Base-by-base conservation (phyloP, 2,888 invertebrate genomes). In the Trichopoda pennipes region DNA sequence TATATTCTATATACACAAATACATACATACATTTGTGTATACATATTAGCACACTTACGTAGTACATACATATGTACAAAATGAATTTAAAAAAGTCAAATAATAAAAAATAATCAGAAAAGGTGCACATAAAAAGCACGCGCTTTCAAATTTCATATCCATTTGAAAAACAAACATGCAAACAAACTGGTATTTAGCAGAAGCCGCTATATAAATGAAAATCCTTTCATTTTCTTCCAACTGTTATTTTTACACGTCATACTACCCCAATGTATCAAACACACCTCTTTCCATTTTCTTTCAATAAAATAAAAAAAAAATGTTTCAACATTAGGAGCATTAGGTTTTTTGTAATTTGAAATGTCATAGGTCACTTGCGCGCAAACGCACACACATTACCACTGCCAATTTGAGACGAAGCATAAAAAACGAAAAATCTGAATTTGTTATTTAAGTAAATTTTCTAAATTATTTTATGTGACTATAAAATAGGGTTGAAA, bases 401-500 rank as follows among this genome's bases (percentile, higher is more conserved):
- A 55, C 38, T 38, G 38, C 56, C 21, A 47, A 47, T 23, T 21
- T 7, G 42, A 16, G 42, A 14, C 9, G 47, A 74, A 47, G 55
- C 63, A 64, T 56, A 47, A 47, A 35, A 47, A 23, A n/a, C n/a
- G 16, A 44, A 42, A 35, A 66, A 63, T 49, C 63, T 69, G 17
- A 69, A 61, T 51, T 10, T n/a, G 23, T 56, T 68, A 44, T 66
- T 49, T 51, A 47, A 21, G 8, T 6, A 49, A 66, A 69, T 63
- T 55, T 55, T 14, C n/a, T n/a, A n/a, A n/a, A n/a, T n/a, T 21
- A 32, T 32, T 38, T 53, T 42, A 21, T 14, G n/a, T 17, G 17
- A n/a, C 23, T 58, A 64, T 53, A 70, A 81, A 81, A 56, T 76
- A 80, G 84, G 84, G 84, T 81, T 81, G 81, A 68, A 74, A 77